Conservation (phyloP, 1,140 invertebrate species). For the Neodiprion fabricii region DNA sequence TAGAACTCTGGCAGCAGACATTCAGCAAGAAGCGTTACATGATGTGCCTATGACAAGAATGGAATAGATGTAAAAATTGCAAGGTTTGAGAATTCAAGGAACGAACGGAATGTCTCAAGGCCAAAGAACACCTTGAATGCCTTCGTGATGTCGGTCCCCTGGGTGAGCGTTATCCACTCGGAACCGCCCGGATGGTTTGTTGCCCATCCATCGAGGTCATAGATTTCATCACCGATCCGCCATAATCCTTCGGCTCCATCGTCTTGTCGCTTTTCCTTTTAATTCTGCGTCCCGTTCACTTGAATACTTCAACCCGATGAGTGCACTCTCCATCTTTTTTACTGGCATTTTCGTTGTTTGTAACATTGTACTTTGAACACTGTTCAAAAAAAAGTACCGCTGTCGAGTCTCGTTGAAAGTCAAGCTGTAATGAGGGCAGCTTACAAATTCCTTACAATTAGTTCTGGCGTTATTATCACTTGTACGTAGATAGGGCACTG, state of each 20-base stretch:
- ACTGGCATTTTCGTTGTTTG: background rate
- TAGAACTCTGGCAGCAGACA: conserved; percentile 69
- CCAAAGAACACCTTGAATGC: conserved; percentile 66
- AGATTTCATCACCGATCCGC: conserved; percentile 78
- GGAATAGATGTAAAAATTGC: background rate
- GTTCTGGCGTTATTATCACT: no score
- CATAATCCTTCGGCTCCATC: conserved; percentile 80
- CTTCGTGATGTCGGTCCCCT: conserved; percentile 80
- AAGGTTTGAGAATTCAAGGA: no score
- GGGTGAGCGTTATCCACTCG: conserved; percentile 76
- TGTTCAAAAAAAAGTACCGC: no score
- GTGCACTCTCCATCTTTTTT: conserved; percentile 35
- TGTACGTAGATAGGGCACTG: no score
- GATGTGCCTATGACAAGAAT: conserved; percentile 57
- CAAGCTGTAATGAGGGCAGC: no score
- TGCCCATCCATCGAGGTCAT: conserved; percentile 75
- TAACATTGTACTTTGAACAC: no score
- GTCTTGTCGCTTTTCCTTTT: conserved; percentile 66
- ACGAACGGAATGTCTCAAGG: no score
- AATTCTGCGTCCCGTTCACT: conserved; percentile 29
- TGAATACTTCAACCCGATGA: conserved; percentile 43
- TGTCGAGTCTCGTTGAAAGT: no score
- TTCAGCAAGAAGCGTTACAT: conserved; percentile 62
- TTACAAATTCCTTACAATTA: no score
- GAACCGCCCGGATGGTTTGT: conserved; percentile 79